Evolutionary conservation across 1,140 invertebrate species (phyloP).

Genomic region (Drosophila miranda): DNA sequence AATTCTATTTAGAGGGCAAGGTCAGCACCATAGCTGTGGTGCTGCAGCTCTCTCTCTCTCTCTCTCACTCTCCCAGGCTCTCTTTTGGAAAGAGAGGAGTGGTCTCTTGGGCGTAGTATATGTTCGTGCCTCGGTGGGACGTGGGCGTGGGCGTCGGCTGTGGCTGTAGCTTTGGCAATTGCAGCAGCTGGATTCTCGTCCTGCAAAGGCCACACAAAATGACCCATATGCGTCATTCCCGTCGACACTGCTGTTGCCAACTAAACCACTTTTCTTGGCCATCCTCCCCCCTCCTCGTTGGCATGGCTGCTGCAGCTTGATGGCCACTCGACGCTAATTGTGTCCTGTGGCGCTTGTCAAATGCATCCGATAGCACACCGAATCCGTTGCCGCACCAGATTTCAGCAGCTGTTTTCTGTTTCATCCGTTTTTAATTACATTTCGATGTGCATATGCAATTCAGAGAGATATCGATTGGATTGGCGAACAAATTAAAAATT

Average conservation of each 20-base stretch:
- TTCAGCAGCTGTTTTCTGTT: constrained; percentile 27
- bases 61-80: not conserved
- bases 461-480: no score
- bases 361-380: constrained; percentile 19
- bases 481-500: no score
- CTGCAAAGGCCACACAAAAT: constrained; percentile 39
- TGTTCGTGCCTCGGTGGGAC: not conserved
- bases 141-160: not conserved
- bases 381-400: constrained; percentile 25
- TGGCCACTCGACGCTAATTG: constrained; percentile 62
- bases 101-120: constrained; percentile 11
- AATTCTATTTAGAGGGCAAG: constrained; percentile 49
- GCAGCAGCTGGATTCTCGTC: constrained; percentile 24
- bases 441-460: not conserved
- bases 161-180: constrained; percentile 8
- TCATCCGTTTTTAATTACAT: constrained; percentile 10
- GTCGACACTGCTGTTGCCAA: constrained; percentile 7
- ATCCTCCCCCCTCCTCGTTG: constrained; percentile 2
- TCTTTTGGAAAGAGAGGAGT: constrained; percentile 8
- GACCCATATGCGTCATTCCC: constrained; percentile 43
- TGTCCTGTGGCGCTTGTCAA: constrained; percentile 40
- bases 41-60: not conserved
- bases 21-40: constrained; percentile 27
- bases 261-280: constrained; percentile 34
- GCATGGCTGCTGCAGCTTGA: constrained; percentile 32